These are phyloP conservation scores for Apogon talboti DNA, from an alignment of 2,797 vertebrate species.

Conservation along the genomic window DNA sequence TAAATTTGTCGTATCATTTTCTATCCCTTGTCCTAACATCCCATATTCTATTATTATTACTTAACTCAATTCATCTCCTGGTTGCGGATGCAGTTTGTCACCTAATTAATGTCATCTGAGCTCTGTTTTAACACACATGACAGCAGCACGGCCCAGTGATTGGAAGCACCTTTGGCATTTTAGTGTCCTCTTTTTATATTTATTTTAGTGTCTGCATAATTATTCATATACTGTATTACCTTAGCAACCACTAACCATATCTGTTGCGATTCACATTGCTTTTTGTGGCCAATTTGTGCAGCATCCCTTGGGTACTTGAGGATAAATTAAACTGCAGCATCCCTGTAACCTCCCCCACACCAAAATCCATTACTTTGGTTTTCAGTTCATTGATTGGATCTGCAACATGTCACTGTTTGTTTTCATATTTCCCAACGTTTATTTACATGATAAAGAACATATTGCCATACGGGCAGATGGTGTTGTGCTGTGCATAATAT, in stretches of 20 bases:
- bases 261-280: constrained; percentile 45
- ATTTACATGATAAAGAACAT: constrained; percentile 29
- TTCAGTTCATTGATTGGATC: constrained; percentile 40
- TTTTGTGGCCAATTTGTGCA: constrained; percentile 54
- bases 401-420: constrained; percentile 21
- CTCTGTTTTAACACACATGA: constrained; percentile 20
- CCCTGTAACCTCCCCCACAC: constrained; percentile 55
- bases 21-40: background rate
- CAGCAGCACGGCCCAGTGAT: constrained; percentile 12
- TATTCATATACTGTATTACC: constrained; percentile 47
- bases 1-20: constrained; percentile 21
- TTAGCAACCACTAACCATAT: constrained; percentile 48
- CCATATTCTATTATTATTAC: constrained; percentile 1
- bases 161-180: constrained; percentile 5
- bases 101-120: constrained; percentile 30
- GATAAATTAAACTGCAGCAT: constrained; percentile 62
- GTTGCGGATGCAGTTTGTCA: constrained; percentile 31
- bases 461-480: constrained; percentile 1
- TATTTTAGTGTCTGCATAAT: constrained; percentile 35
- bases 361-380: constrained; percentile 42
- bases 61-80: constrained; percentile 16
- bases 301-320: constrained; percentile 38
- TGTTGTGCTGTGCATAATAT: background rate
- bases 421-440: constrained; percentile 38
- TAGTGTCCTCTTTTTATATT: constrained; percentile 4